Conservation (phyloP, 1,140 invertebrate species). For the Lordiphosa collinella region DNA sequence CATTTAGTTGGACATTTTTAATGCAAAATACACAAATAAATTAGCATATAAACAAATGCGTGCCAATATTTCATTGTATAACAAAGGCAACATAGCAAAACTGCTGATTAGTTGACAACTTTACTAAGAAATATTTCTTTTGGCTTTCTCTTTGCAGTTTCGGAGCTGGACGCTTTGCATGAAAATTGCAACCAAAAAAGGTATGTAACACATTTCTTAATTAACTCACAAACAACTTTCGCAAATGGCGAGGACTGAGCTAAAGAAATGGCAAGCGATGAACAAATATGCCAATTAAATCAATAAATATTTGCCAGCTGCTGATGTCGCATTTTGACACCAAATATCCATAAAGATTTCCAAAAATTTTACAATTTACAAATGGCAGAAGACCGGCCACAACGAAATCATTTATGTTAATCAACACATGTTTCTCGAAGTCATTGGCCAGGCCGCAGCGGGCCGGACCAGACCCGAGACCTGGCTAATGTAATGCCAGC, state of each 20-base stretch:
- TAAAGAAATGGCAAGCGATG: slow-evolving; percentile 1
- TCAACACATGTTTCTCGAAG: slow-evolving; percentile 70
- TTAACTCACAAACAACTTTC: slow-evolving; percentile 20
- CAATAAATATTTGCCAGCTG: slow-evolving; percentile 65
- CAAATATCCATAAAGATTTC: slow-evolving; percentile 58
- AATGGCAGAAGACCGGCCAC: slow-evolving; percentile 40
- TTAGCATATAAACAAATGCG: slow-evolving; percentile 38
- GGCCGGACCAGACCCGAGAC: slow-evolving; percentile 20
- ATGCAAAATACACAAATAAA: slow-evolving; percentile 40
- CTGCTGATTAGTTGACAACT: slow-evolving; percentile 48
- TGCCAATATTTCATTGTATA: slow-evolving; percentile 43
- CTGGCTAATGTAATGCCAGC: slow-evolving; percentile 22
- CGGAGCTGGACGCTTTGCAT: slow-evolving; percentile 38
- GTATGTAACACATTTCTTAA: slow-evolving; percentile 49
- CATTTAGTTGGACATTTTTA: slow-evolving; percentile 47
- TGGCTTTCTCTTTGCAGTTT: slow-evolving; percentile 60
- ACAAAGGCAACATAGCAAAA: slow-evolving; percentile 15
- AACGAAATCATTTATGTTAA: slow-evolving; percentile 75
- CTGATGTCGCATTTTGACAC: slow-evolving; percentile 61
- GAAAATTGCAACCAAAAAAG: slow-evolving; percentile 66
- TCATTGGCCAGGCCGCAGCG: slow-evolving; percentile 52
- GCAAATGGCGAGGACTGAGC: slow-evolving; percentile 4
- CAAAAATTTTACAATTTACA: slow-evolving; percentile 46
- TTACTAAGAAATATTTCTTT: slow-evolving; percentile 22
- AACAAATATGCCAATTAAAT: slow-evolving; percentile 66